Evolutionary conservation across 2,113 vertebrate species (phyloP).

Genomic region (Cryptotis parvus): DNA sequence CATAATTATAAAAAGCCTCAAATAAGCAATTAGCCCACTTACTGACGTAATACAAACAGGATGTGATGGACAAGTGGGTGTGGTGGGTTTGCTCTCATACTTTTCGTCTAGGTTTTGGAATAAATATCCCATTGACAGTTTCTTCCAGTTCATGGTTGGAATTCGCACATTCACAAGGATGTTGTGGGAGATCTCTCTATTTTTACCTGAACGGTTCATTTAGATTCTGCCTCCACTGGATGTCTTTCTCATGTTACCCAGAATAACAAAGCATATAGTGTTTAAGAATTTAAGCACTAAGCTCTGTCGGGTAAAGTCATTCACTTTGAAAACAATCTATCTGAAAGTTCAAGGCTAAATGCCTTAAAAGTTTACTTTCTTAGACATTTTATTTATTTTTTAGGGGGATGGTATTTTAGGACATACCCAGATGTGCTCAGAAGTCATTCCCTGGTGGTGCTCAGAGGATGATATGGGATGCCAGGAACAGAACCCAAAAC

Average conservation of each 20-base stretch:
- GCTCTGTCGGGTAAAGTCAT: not conserved
- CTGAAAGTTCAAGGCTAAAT: conserved; percentile 21
- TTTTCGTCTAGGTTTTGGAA: conserved; percentile 22
- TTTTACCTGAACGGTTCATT: not conserved
- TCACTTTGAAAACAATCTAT: not conserved
- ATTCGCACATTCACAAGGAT: not conserved
- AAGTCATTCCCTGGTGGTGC: no score
- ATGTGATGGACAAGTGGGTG: not conserved
- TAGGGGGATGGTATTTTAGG: no score
- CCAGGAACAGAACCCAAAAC: no score
- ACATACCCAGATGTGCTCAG: no score
- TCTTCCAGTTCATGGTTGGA: not conserved
- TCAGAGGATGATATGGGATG: no score
- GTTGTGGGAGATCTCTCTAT: not conserved
- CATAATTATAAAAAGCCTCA: not conserved
- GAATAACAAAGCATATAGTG: not conserved
- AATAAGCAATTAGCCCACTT: not conserved
- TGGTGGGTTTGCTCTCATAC: not conserved
- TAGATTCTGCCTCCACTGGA: not conserved
- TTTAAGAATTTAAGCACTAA: not conserved
- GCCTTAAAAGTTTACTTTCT: no score
- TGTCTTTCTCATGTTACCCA: not conserved
- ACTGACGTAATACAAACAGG: not conserved
- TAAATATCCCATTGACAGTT: conserved; percentile 20
- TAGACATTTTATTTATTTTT: no score